phyloP scores from a whole-genome alignment of 2,888 invertebrate species.

The Tortrix viridana region DNA sequence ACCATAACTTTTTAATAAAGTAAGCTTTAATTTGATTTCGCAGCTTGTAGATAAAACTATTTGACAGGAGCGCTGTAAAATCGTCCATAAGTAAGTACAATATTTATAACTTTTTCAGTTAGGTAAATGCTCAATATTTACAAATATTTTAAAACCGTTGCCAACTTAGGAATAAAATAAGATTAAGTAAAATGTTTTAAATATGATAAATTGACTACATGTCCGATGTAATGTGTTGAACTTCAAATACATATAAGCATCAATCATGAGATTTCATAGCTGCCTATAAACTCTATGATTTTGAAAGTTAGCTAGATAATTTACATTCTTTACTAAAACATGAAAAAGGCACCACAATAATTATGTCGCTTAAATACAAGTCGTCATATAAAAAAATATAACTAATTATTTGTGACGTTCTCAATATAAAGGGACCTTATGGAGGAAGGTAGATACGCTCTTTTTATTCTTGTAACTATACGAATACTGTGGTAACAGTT shows the following conservation, averaged over 20 bases:
- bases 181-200: background rate
- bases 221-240: background rate
- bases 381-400: slow-evolving; percentile 5
- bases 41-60: background rate
- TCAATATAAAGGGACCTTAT: no score
- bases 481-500: no score
- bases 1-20: slow-evolving; percentile 1
- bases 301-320: background rate
- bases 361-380: background rate
- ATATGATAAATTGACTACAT: background rate
- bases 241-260: background rate
- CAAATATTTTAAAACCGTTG: background rate
- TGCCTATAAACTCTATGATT: no score
- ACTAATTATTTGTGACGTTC: no score
- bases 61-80: background rate
- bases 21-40: slow-evolving; percentile 1
- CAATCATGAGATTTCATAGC: background rate
- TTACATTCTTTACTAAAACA: background rate
- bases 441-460: no score
- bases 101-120: background rate
- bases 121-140: background rate
- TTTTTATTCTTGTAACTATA: no score
- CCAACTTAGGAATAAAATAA: background rate
- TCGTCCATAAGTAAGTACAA: background rate
- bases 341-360: slow-evolving; percentile 11